Percentiles rank a stretch among this genome's conserved stretches.
Evolutionary conservation across 2,888 invertebrate genomes (phyloP).

Genomic region (Ferrisia virgata): DNA sequence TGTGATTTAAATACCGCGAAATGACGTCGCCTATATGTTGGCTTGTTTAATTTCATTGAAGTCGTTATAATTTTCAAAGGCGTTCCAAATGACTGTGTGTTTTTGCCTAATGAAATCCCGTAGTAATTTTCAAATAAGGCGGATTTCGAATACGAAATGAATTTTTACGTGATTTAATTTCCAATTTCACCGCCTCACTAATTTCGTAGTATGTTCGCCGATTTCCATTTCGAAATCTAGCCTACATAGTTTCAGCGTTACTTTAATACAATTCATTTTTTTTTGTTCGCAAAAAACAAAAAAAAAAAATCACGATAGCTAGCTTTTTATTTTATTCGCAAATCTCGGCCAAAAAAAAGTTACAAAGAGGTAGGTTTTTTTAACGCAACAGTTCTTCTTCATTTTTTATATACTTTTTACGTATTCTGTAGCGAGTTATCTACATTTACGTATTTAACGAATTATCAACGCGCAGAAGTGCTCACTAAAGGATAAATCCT

Average conservation of each 20-base stretch:
- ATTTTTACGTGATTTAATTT: conserved; percentile 17
- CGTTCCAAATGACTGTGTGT: conserved; percentile 7
- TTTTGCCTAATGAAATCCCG: background rate
- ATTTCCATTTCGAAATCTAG: background rate
- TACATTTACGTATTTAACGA: background rate
- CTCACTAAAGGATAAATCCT: background rate
- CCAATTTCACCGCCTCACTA: conserved; percentile 5
- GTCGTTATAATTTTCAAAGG: conserved; percentile 17
- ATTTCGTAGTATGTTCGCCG: background rate
- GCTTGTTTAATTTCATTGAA: conserved; percentile 9
- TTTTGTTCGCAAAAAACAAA: background rate
- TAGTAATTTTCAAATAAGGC: conserved; percentile 9
- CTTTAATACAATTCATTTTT: background rate
- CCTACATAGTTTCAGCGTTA: background rate
- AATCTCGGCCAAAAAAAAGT: background rate
- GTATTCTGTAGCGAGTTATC: background rate
- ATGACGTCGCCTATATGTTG: background rate
- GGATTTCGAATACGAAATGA: background rate
- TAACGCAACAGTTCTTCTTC: background rate
- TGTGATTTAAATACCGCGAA: conserved; percentile 9
- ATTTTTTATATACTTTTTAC: background rate
- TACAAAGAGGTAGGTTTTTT: background rate
- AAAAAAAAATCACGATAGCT: background rate
- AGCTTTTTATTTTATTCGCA: background rate
- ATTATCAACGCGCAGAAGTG: background rate